These are phyloP conservation scores for Cervus canadensis DNA, from an alignment of 2,113 vertebrate genomes.

Conservation along the genomic window DNA sequence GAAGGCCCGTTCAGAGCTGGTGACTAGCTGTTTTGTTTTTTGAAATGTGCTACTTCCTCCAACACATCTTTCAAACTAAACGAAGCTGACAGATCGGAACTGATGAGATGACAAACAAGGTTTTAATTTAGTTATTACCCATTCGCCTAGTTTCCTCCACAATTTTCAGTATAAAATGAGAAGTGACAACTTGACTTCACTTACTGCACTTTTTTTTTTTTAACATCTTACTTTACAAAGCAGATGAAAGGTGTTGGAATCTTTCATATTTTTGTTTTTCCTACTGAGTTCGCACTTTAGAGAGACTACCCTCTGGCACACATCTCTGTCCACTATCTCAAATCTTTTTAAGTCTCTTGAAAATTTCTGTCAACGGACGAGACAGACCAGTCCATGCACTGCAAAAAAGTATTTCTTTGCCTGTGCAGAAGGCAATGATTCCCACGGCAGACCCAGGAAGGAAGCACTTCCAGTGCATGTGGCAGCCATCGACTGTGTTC, in stretches of 20 bases:
- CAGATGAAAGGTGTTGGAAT: neutral
- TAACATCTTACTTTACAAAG: neutral
- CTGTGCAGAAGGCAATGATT: neutral
- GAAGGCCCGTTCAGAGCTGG: neutral
- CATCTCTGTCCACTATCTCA: neutral
- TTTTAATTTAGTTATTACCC: neutral
- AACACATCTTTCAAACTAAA: conserved; percentile 23
- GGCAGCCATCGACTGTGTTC: neutral
- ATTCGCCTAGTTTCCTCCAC: neutral
- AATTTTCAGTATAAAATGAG: neutral
- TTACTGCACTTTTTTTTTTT: neutral
- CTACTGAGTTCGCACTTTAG: neutral
- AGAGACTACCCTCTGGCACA: neutral
- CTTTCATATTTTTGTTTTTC: neutral
- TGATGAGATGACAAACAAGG: neutral
- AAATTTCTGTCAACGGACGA: neutral
- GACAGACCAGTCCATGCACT: neutral
- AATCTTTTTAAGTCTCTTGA: conserved; percentile 45
- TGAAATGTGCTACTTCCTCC: neutral
- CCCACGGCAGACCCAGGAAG: neutral
- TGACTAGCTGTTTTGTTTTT: neutral
- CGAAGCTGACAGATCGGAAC: neutral
- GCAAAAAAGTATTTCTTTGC: neutral
- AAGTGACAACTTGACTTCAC: neutral
- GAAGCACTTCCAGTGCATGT: neutral